Base-by-base conservation (phyloP, 2,888 invertebrate species). In the Athrips mouffetella region DNA sequence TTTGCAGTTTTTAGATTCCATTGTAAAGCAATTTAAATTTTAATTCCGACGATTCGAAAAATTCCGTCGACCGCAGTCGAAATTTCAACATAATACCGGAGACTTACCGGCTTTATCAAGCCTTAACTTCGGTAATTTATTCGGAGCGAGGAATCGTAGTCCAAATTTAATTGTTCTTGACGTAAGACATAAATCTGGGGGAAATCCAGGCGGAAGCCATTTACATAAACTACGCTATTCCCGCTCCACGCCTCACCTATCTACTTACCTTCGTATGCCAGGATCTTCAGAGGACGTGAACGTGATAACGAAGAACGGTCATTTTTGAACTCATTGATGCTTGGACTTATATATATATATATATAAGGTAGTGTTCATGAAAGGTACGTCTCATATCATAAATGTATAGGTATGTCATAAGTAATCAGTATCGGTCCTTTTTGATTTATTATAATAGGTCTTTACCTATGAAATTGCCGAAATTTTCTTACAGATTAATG, bases 91-190 rank as follows among this genome's bases (percentile, higher is more conserved):
- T 45, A 45, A 45, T 45, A 16, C 45, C 21, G 8, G 10, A 35
- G 47, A 13, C 41, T 41, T 37, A 31, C 40, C 41, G 35, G 37
- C 33, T 29, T 47, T 52, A 52, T 60, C 67, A 57, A 62, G 64
- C 62, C 60, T 67, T 60, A 65, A 67, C 65, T 67, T 61, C 70
- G 73, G 71, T 79, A 85, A 83, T 82, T 80, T 80, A 82, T 81
- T 71, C 76, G 69, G 62, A 71, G 71, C 66, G 68, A 67, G 70
- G 70, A 72, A 67, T 74, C 73, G 69, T 65, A 68, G 74, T 76
- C 75, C 74, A 78, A 80, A 82, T 83, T 85, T 84, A 85, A 86
- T 85, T 85, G 80, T 83, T 82, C 77, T 70, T 77, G 79, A 80
- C 77, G 70, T 62, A 63, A 76, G 69, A 70, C 77, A 81, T 84